Evolutionary conservation across 2,797 vertebrate genomes (phyloP).

Genomic region (Apodemus agrarius): DNA sequence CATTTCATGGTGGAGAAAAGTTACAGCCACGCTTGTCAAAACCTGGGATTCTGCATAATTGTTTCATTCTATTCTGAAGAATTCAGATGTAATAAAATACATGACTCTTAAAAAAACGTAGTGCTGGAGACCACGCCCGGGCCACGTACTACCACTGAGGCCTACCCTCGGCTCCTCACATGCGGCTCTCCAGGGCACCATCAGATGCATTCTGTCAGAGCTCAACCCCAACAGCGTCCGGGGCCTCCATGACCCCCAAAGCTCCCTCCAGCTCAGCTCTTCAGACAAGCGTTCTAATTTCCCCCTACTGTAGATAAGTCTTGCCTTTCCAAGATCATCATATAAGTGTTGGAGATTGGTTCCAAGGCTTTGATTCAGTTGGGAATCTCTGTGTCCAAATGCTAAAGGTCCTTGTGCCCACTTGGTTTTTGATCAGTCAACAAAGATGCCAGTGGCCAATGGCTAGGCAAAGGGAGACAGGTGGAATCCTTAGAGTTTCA

Average conservation of each 20-base stretch:
- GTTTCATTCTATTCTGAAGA: neutral
- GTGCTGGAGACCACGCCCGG: neutral
- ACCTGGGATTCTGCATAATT: neutral
- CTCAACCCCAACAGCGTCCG: neutral
- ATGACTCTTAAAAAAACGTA: neutral
- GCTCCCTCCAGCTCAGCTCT: neutral
- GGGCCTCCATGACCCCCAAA: rapidly evolving
- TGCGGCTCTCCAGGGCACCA: neutral
- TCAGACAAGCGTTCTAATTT: neutral
- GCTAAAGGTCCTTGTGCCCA: neutral
- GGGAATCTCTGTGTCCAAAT: neutral
- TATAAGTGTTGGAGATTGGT: neutral
- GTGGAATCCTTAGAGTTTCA: neutral
- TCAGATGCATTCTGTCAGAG: neutral
- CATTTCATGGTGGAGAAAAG: neutral
- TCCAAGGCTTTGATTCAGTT: neutral
- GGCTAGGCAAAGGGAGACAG: neutral
- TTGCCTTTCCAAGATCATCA: neutral
- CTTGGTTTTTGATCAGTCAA: neutral
- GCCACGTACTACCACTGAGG: too few relatives aligned
- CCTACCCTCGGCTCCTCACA: neutral
- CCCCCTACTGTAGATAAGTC: neutral
- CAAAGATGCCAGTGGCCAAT: neutral
- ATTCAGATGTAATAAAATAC: neutral
- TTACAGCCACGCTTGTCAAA: neutral